Percentiles rank a stretch among this genome's conserved stretches.
These are phyloP conservation scores for Dusona sp. DNA, from an alignment of 2,888 invertebrate genomes.

Conservation along the genomic window DNA sequence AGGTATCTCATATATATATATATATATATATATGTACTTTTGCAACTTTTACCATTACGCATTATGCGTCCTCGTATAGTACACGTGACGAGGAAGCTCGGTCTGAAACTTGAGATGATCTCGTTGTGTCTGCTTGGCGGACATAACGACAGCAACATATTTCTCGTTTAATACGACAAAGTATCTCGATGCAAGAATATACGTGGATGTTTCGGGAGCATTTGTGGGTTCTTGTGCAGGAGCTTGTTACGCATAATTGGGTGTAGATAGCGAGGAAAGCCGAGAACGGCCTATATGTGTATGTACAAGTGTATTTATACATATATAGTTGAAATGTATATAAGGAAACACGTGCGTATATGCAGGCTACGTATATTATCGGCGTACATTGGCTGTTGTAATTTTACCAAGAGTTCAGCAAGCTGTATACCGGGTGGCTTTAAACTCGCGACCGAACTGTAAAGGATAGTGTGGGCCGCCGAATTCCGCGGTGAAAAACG, in stretches of 20 bases:
- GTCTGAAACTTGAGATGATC: constrained; percentile 61
- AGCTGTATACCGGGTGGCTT: background rate
- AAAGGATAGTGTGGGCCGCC: background rate
- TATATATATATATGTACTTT: background rate
- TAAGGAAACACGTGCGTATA: background rate
- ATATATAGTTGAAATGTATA: background rate
- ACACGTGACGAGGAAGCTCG: background rate
- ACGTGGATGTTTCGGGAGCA: constrained; percentile 46
- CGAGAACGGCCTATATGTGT: constrained; percentile 14
- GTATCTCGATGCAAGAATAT: constrained; percentile 36
- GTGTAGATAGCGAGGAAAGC: constrained; percentile 52
- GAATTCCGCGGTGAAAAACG: background rate
- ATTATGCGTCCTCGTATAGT: background rate
- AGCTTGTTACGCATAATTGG: constrained; percentile 74
- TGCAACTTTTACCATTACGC: constrained; percentile 16
- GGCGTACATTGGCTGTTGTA: constrained; percentile 5
- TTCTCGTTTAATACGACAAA: constrained; percentile 37
- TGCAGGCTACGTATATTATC: constrained; percentile 10
- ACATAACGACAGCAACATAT: constrained; percentile 29
- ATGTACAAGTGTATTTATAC: background rate
- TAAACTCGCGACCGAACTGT: background rate
- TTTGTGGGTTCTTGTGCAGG: constrained; percentile 32
- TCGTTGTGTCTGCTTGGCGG: constrained; percentile 39
- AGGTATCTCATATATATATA: constrained; percentile 37
- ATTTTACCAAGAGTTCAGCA: background rate